Base-by-base conservation (phyloP, 2,797 vertebrate species). In the Phalloptychus januarius region DNA sequence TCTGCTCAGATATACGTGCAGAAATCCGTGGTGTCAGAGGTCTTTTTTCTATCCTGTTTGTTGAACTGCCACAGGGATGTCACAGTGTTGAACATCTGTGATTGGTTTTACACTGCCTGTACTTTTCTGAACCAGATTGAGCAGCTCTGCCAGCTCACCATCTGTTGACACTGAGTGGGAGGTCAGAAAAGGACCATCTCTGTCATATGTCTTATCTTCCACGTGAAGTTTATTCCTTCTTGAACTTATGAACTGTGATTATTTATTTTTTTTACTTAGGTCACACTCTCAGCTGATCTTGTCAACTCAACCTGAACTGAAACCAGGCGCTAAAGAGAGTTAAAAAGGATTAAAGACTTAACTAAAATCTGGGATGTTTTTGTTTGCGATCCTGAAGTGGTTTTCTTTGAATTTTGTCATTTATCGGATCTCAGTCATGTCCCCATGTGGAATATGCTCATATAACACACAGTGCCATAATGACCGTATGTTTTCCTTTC, bases 151-250 rank as follows among this genome's bases (percentile, higher is more conserved):
- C 81, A 76, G 40, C 8, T 10, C 73, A 36, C 18, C 83, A 87
- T 83, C 88, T 87, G 89, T 63, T 76, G 45, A 74, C 67, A 15
- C 54, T 44, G 76, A 82, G 40, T 50, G 63, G 73, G 45, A 52
- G 45, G 48, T 63, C 71, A 50, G 31, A 76, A 83, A 79, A 79
- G 65, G 78, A 67, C 71, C 28, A n/a, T 76, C 69, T 70, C 33
- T 79, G 70, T 79, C 78, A 87, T 80, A 75, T 86, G 82, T 78
- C 73, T 82, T 75, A 74, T 72, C 80, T 77, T 83, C 69, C 80
- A 73, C 63, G 48, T 33, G 38, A 42, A 73, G 42, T 82, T 85
- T 31, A 45, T 74, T 73, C n/a, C 18, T 67, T 65, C 50, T 44
- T 78, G 48, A 86, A 78, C 61, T 74, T 33, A 3, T 78, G 50